Conservation (phyloP, 2,113 vertebrate species). For the Bos indicus region DNA sequence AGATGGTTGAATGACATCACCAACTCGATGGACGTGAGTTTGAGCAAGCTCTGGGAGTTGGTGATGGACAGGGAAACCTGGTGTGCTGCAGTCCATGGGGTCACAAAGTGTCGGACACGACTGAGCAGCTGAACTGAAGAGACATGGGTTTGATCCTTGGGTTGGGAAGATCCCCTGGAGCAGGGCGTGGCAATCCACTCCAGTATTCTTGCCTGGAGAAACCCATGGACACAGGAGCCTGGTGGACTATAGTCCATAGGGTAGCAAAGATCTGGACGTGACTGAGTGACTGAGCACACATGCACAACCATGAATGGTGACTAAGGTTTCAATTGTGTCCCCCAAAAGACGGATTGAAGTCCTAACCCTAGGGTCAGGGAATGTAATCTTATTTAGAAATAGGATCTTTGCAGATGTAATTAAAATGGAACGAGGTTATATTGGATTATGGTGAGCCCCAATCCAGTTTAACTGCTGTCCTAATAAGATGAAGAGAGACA, state of each 20-base stretch:
- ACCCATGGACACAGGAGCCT: background rate
- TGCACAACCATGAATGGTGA: background rate
- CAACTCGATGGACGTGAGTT: background rate
- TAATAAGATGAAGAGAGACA: background rate
- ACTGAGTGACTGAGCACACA: background rate
- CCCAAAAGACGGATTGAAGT: background rate
- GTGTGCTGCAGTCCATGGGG: background rate
- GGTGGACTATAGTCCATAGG: fast-evolving
- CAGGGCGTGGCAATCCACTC: background rate
- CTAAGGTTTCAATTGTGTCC: background rate
- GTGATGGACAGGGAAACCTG: background rate
- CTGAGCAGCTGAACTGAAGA: background rate
- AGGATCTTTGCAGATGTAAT: background rate
- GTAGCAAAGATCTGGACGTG: background rate
- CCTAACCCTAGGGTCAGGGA: background rate
- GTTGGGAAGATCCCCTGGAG: background rate
- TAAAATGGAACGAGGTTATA: background rate
- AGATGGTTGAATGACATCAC: background rate
- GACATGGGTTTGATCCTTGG: background rate
- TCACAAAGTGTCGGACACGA: background rate
- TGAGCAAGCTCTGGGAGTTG: background rate
- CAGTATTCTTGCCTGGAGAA: background rate
- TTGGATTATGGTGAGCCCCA: background rate
- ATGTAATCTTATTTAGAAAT: background rate
- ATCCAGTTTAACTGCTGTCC: background rate